Evolutionary conservation across 1,140 invertebrate species (phyloP).

Genomic region (Drosophila orena): DNA sequence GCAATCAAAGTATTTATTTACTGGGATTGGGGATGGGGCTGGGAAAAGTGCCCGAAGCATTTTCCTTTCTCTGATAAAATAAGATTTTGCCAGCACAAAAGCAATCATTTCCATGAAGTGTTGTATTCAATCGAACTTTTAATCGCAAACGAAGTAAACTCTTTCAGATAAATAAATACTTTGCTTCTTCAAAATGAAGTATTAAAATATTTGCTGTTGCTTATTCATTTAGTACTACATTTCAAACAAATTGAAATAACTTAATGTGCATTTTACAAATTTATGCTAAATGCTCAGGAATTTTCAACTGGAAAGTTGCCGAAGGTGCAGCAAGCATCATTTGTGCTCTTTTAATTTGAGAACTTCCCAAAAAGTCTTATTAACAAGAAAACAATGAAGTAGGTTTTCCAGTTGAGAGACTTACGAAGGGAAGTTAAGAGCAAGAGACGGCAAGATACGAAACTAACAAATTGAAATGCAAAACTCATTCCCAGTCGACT

Average conservation of each 20-base stretch:
- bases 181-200: neutral
- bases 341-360: conserved; percentile 20
- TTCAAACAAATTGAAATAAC: no score
- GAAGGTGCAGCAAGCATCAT: neutral
- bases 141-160: conserved; percentile 8
- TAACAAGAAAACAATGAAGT: conserved; percentile 17
- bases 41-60: conserved; percentile 7
- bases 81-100: conserved; percentile 19
- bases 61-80: neutral
- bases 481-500: conserved; percentile 46
- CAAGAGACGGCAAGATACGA: neutral
- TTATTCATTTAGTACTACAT: no score
- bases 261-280: no score
- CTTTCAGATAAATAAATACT: neutral
- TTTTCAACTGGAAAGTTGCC: conserved; percentile 1
- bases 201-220: no score
- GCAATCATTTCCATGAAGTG: conserved; percentile 11
- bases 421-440: conserved; percentile 3
- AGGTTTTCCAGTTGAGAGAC: conserved; percentile 4
- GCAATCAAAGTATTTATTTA: conserved; percentile 40
- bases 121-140: neutral
- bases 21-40: neutral
- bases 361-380: conserved; percentile 30
- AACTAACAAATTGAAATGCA: conserved; percentile 73
- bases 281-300: no score